Conservation (phyloP, 2,888 invertebrate genomes). For the Odontothrips loti region DNA sequence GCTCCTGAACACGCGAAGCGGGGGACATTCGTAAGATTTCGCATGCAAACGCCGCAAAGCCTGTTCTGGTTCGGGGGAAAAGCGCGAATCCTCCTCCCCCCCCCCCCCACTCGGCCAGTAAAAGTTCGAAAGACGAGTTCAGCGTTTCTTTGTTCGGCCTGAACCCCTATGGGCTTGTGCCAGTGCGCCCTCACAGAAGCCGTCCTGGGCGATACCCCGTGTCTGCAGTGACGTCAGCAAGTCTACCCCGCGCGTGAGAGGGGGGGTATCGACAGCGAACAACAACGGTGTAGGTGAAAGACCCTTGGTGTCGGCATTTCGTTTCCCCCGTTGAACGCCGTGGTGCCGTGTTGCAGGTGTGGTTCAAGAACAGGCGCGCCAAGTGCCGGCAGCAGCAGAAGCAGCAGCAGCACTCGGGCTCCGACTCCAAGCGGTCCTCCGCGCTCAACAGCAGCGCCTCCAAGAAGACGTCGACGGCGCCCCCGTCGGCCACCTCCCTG, state of each 20-base stretch:
- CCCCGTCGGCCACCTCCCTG: background rate
- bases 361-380: slow-evolving; percentile 98
- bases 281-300: background rate
- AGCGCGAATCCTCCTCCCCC: too few species aligned
- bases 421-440: background rate
- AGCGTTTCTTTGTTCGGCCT: too few species aligned
- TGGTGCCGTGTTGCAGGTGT: slow-evolving; percentile 64
- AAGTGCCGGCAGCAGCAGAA: slow-evolving; percentile 83
- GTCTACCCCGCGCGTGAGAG: background rate
- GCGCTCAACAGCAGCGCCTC: background rate
- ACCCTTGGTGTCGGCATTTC: too few species aligned
- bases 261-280: background rate
- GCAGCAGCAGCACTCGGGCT: slow-evolving; percentile 39
- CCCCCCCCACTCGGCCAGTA: too few species aligned
- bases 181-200: background rate
- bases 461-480: background rate
- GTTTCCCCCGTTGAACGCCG: too few species aligned
- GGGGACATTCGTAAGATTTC: background rate
- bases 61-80: background rate
- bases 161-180: too few species aligned
- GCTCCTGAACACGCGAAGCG: too few species aligned
- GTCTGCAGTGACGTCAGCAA: background rate
- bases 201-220: background rate
- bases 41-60: background rate
- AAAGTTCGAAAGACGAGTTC: background rate